Percentiles rank a stretch among this genome's conserved stretches.
phyloP scores from a whole-genome alignment of 2,113 vertebrate species.

The Enhydra lutris region DNA sequence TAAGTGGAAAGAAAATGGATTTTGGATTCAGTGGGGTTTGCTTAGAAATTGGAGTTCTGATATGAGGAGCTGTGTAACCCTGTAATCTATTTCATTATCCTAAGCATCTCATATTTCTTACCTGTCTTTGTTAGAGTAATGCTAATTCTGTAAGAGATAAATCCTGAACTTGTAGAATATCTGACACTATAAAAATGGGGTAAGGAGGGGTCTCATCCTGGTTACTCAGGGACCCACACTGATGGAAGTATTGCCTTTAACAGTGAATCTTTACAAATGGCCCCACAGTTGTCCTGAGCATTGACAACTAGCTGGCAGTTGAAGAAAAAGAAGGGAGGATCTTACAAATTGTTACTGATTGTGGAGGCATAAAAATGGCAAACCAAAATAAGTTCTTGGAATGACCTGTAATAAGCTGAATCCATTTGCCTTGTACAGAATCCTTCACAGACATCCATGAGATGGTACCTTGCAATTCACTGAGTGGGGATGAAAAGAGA shows the following conservation, averaged over 20 bases:
- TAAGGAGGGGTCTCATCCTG: not conserved
- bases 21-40: not conserved
- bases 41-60: not conserved
- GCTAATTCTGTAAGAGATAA: not conserved
- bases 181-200: not conserved
- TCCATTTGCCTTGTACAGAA: not conserved
- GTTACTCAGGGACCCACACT: not conserved
- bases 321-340: not conserved
- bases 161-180: not conserved
- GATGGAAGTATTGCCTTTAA: not conserved
- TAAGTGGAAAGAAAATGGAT: not conserved
- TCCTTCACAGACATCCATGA: not conserved
- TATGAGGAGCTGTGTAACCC: not conserved
- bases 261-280: not conserved
- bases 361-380: not conserved
- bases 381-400: not conserved
- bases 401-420: not conserved
- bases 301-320: not conserved
- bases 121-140: not conserved
- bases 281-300: not conserved
- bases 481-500: not conserved
- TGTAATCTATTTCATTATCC: not conserved
- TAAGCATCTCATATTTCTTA: not conserved
- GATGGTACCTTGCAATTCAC: not conserved
- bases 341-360: not conserved